Base-by-base conservation (phyloP, 2,888 invertebrate species). In the Diloba caeruleocephala region DNA sequence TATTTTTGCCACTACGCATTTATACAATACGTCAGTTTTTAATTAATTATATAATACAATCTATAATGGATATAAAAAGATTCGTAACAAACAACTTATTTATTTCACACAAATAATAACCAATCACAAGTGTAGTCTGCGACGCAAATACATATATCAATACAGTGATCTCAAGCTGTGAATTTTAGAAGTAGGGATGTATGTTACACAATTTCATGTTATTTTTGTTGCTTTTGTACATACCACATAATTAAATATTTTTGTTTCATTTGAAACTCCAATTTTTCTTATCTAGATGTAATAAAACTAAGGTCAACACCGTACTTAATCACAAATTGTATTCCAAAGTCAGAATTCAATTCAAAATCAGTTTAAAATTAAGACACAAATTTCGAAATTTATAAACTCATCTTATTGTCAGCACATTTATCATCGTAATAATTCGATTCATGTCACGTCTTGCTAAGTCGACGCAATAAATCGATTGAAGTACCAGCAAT, bases 391-490 rank as follows among this genome's bases (percentile, higher is more conserved):
- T 32, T 41, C 19, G 7, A 43, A 43, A 57, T 50, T 34, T 42
- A 36, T 51, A 31, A 45, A 32, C 15, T 33, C 23, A 44, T 34
- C 1, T 21, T 42, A 14, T 52, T 49, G 59, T 50, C 29, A 10
- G 19, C 28, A 41, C 39, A 56, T 65, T 49, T 57, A 44, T 60
- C 49, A 51, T 48, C 46, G 19, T 44, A 50, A 41, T 55, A 59
- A 64, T 53, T 60, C n/a, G 7, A 53, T 53, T 52, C 56, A 23
- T 19, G 39, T 53, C 67, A 60, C 51, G 64, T 67, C 45, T 43
- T 41, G 34, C 15, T 41, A 49, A 59, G 32, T 43, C 29, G 21
- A 25, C 15, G 48, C 54, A 48, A 65, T 57, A 44, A 43, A 65
- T 56, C 59, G 59, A 50, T 64, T 42, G 39, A 45, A 32, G 23